phyloP scores from a whole-genome alignment of 2,113 vertebrate species.

The Pseudorasbora parva region DNA sequence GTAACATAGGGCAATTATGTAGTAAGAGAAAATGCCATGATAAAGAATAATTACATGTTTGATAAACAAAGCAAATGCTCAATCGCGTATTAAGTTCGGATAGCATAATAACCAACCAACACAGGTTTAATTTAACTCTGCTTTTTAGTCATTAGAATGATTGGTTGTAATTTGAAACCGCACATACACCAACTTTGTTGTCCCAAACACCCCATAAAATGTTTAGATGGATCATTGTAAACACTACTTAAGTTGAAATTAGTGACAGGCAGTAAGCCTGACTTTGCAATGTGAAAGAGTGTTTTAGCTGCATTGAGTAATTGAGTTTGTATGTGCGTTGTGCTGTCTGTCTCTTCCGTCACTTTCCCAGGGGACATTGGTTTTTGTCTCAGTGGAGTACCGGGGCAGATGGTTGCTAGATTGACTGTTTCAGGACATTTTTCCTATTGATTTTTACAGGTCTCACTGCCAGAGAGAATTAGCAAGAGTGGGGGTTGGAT shows the following conservation, averaged over 20 bases:
- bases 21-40: conserved; percentile 8
- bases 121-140: not conserved
- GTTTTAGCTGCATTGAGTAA: conserved; percentile 57
- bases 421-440: conserved; percentile 74
- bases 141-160: not conserved
- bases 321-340: conserved; percentile 57
- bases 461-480: conserved; percentile 68
- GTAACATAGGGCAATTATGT: conserved; percentile 35
- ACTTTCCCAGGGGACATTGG: conserved; percentile 48
- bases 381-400: conserved; percentile 66
- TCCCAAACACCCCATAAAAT: conserved; percentile 15
- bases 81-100: not conserved
- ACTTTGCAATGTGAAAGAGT: conserved; percentile 43
- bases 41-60: conserved; percentile 27
- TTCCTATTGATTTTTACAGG: conserved; percentile 76
- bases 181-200: not conserved
- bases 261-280: conserved; percentile 31
- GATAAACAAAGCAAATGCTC: conserved; percentile 36
- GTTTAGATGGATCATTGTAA: conserved; percentile 41
- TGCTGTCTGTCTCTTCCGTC: conserved; percentile 47
- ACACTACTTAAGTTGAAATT: conserved; percentile 37
- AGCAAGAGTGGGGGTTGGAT: conserved; percentile 59
- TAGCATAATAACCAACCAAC: not conserved
- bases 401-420: conserved; percentile 75
- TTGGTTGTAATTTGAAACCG: not conserved